These are phyloP conservation scores for Mesorhabditis spiculigera DNA, from an alignment of 2,888 invertebrate genomes.

Conservation along the genomic window DNA sequence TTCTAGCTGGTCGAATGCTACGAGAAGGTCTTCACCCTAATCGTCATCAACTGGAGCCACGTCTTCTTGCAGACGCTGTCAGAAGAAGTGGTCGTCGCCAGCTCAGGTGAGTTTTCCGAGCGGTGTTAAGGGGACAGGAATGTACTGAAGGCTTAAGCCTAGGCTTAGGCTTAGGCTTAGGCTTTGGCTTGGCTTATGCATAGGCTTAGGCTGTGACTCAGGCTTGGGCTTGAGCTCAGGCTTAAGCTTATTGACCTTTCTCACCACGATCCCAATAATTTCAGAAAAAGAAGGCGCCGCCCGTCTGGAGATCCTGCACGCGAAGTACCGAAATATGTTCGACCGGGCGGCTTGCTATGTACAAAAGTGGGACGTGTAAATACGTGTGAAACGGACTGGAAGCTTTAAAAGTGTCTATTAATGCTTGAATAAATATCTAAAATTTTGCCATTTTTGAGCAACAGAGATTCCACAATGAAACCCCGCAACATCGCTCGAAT, in stretches of 20 bases:
- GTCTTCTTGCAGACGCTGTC: not conserved
- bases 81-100: not conserved
- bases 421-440: no score
- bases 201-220: no score
- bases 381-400: no score
- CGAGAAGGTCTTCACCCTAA: not conserved
- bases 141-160: not conserved
- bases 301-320: not conserved
- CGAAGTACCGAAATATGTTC: not conserved
- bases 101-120: not conserved
- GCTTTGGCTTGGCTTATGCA: no score
- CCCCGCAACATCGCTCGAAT: no score
- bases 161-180: not conserved
- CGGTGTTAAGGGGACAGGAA: not conserved
- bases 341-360: not conserved
- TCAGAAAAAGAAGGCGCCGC: not conserved
- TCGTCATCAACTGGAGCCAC: not conserved
- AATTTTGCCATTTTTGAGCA: no score
- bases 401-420: no score
- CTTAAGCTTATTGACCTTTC: not conserved
- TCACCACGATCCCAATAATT: not conserved
- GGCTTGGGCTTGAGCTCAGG: no score
- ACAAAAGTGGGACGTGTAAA: not conserved
- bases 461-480: no score
- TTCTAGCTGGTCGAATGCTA: slow-evolving; percentile 3